Evolutionary conservation across 2,888 invertebrate genomes (phyloP).

Genomic region (Drosophila meridionalis): DNA sequence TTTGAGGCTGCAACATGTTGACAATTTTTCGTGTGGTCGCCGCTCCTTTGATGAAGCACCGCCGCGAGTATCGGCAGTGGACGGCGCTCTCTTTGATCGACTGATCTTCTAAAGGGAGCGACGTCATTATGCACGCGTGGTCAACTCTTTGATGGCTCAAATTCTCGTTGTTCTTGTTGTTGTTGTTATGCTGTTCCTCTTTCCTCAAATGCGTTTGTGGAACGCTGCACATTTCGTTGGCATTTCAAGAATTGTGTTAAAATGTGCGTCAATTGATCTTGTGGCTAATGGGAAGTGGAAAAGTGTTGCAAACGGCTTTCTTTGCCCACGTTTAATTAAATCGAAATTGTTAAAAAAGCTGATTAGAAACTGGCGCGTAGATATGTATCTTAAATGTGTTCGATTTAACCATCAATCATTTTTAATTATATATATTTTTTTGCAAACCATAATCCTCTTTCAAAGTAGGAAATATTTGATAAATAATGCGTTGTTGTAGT

Average conservation of each 20-base stretch:
- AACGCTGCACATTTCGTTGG: constrained; percentile 32
- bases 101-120: constrained; percentile 77
- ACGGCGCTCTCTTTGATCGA: constrained; percentile 78
- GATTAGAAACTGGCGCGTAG: neutral
- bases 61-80: constrained; percentile 38
- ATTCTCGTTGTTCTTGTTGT: constrained; percentile 19
- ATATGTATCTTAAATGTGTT: neutral
- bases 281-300: constrained; percentile 10
- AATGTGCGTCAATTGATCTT: constrained; percentile 30
- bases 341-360: neutral
- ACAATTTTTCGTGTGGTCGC: constrained; percentile 79
- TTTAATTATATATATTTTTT: neutral
- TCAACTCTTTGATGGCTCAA: constrained; percentile 69
- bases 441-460: neutral
- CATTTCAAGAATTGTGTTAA: constrained; percentile 35
- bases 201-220: constrained; percentile 18
- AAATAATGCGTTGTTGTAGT: neutral
- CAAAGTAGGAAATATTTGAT: neutral
- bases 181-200: constrained; percentile 7
- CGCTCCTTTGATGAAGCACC: constrained; percentile 68
- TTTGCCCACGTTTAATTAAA: neutral
- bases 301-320: constrained; percentile 3
- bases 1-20: constrained; percentile 68
- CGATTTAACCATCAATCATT: neutral
- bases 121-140: constrained; percentile 81